Conservation (phyloP, 2,888 invertebrate species). For the Sabatieria punctata region DNA sequence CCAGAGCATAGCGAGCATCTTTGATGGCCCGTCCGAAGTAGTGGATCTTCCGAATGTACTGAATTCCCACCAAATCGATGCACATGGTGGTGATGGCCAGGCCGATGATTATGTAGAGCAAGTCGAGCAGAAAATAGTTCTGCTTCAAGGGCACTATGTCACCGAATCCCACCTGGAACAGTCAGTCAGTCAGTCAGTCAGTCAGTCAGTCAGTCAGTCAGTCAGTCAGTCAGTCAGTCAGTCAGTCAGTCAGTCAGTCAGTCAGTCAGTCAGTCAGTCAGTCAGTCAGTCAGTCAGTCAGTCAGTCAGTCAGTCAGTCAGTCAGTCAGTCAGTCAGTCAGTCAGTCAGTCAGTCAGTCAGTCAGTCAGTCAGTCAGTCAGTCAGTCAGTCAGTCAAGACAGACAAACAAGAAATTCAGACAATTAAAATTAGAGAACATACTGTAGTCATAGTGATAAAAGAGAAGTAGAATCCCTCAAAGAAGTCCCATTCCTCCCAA, state of each 20-base stretch:
- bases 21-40: constrained; percentile 29
- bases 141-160: constrained; percentile 28
- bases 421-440: background rate
- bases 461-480: constrained; percentile 87
- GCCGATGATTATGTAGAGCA: constrained; percentile 30
- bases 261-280: too few species aligned
- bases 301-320: too few species aligned
- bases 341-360: too few species aligned
- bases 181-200: too few species aligned
- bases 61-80: constrained; percentile 30
- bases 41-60: constrained; percentile 31
- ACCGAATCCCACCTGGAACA: constrained; percentile 28
- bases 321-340: too few species aligned
- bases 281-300: too few species aligned
- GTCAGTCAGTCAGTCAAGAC: too few species aligned
- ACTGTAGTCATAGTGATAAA: constrained; percentile 52
- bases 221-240: too few species aligned
- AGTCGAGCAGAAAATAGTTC: constrained; percentile 25
- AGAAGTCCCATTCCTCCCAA: constrained; percentile 79
- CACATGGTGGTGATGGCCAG: constrained; percentile 31
- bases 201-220: too few species aligned
- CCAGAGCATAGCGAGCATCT: constrained; percentile 28
- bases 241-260: too few species aligned
- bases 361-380: too few species aligned
- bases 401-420: constrained; percentile 1